A percentile compares a stretch with the other conserved stretches of the same genome.
These are phyloP conservation scores for Brachypteracias leptosomus DNA, from an alignment of 2,113 vertebrate genomes.

Conservation along the genomic window DNA sequence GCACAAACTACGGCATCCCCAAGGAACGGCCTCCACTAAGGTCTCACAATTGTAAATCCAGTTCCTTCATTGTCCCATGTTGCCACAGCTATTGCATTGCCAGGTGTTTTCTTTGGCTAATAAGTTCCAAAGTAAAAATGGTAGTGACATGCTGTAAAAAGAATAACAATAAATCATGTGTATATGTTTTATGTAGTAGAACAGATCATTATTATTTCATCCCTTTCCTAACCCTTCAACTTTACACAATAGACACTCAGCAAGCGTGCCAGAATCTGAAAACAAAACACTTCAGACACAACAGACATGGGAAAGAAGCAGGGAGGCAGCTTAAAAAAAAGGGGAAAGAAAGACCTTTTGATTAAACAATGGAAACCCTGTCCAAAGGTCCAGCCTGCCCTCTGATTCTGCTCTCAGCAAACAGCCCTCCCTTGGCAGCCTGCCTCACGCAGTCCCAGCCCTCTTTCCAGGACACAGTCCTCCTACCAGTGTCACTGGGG, in stretches of 20 bases:
- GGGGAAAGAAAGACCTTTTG: neutral
- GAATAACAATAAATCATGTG: rapidly evolving
- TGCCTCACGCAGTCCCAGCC: rapidly evolving
- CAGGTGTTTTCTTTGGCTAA: neutral
- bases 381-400: neutral
- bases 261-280: neutral
- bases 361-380: neutral
- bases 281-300: neutral
- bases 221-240: neutral
- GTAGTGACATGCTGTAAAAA: neutral
- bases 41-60: neutral
- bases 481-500: neutral
- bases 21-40: neutral
- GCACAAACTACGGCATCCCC: neutral
- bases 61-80: neutral
- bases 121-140: neutral
- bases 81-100: neutral
- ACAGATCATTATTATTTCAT: neutral
- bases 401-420: neutral
- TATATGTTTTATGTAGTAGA: neutral
- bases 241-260: neutral
- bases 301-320: neutral
- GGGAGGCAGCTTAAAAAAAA: neutral
- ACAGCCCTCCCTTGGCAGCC: neutral
- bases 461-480: neutral